Percentiles rank a stretch among this genome's conserved stretches.
phyloP scores from a whole-genome alignment of 2,888 invertebrate genomes.

The Philaethria dido region DNA sequence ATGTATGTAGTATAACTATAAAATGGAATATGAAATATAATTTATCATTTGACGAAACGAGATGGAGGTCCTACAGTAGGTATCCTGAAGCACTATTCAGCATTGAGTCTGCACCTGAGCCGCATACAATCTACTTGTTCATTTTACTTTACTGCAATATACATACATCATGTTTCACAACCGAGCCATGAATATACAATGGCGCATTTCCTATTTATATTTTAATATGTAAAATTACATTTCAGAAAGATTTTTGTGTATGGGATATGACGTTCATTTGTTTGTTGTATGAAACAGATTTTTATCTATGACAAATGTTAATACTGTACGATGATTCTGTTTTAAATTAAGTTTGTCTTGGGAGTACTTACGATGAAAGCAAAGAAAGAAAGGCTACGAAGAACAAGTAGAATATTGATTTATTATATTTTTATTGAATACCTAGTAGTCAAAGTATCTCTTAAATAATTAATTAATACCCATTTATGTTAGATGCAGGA shows the following conservation, averaged over 20 bases:
- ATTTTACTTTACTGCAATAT: slow-evolving; percentile 1
- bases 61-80: neutral
- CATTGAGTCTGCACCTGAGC: neutral
- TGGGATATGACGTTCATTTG: neutral
- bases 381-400: too few species aligned
- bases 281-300: too few species aligned
- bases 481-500: too few species aligned
- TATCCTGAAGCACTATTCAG: slow-evolving; percentile 1
- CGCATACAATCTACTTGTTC: neutral
- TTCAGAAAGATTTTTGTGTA: neutral
- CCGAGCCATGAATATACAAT: slow-evolving; percentile 10
- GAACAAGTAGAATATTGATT: too few species aligned
- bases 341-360: too few species aligned
- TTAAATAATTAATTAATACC: too few species aligned
- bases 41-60: neutral
- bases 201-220: slow-evolving; percentile 5
- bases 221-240: slow-evolving; percentile 7
- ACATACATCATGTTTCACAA: slow-evolving; percentile 4
- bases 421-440: too few species aligned
- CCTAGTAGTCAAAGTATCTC: too few species aligned
- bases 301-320: too few species aligned
- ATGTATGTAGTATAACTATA: too few species aligned
- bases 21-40: neutral
- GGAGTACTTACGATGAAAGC: too few species aligned
- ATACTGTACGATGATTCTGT: too few species aligned